Conservation (phyloP, 2,797 vertebrate genomes). For the Cheirogaleus major region DNA sequence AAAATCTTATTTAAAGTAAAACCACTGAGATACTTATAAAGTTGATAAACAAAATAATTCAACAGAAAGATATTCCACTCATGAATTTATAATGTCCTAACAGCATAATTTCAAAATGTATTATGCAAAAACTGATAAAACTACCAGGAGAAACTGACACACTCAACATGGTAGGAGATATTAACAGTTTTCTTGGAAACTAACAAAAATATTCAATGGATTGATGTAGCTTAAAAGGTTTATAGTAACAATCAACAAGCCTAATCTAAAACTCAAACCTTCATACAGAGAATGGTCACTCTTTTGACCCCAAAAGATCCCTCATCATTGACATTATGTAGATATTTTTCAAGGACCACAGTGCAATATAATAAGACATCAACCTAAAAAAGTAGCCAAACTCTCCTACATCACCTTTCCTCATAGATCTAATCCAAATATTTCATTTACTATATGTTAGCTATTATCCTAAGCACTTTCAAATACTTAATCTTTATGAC, state of each 20-base stretch:
- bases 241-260: not conserved
- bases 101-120: slow-evolving; percentile 15
- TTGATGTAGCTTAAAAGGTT: not conserved
- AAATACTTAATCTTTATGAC: not conserved
- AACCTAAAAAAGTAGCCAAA: not conserved
- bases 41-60: not conserved
- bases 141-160: not conserved
- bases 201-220: not conserved
- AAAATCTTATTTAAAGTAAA: slow-evolving; percentile 36
- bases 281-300: not conserved
- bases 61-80: not conserved
- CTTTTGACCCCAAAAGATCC: not conserved
- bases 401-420: not conserved
- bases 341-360: not conserved
- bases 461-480: not conserved
- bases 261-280: not conserved
- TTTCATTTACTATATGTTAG: not conserved
- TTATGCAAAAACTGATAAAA: not conserved
- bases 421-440: not conserved
- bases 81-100: not conserved
- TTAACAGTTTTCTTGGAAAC: not conserved
- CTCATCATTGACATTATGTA: not conserved
- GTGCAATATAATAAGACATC: not conserved
- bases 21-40: not conserved
- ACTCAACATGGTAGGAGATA: not conserved